Evolutionary conservation across 2,797 vertebrate species (phyloP).

Genomic region (Pitangus sulphuratus): DNA sequence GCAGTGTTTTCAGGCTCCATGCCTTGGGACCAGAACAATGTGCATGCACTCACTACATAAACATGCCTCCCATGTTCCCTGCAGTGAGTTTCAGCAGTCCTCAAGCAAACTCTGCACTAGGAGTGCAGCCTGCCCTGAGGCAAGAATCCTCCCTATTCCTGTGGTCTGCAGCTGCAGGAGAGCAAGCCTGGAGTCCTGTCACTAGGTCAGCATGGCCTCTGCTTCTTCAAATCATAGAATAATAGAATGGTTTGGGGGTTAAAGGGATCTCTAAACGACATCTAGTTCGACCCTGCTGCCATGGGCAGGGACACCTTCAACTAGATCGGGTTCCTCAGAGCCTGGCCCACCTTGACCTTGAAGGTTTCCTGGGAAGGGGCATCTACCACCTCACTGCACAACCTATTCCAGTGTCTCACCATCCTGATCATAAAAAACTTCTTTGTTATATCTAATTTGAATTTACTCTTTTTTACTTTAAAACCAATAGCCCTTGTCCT

Average conservation of each 20-base stretch:
- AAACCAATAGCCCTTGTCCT: not conserved
- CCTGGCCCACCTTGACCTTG: not conserved
- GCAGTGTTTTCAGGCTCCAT: not conserved
- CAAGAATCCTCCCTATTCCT: not conserved
- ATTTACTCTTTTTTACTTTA: not conserved
- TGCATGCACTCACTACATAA: no score
- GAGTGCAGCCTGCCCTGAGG: not conserved
- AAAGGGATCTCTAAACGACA: not conserved
- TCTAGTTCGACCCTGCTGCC: not conserved
- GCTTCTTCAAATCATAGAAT: not conserved
- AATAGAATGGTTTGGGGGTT: not conserved
- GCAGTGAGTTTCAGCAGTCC: not conserved
- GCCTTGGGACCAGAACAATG: not conserved
- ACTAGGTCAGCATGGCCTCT: not conserved
- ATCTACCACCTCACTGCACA: not conserved
- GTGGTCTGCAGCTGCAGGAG: not conserved
- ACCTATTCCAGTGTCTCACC: not conserved
- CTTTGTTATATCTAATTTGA: not conserved
- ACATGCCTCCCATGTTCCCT: not conserved
- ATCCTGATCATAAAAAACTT: not conserved
- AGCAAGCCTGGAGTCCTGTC: not conserved
- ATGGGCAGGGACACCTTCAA: not conserved
- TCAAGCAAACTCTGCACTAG: not conserved
- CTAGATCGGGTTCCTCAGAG: not conserved
- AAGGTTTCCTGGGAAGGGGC: not conserved